Evolutionary conservation across 2,797 vertebrate species (phyloP).

Genomic region (Meriones psammophilus): DNA sequence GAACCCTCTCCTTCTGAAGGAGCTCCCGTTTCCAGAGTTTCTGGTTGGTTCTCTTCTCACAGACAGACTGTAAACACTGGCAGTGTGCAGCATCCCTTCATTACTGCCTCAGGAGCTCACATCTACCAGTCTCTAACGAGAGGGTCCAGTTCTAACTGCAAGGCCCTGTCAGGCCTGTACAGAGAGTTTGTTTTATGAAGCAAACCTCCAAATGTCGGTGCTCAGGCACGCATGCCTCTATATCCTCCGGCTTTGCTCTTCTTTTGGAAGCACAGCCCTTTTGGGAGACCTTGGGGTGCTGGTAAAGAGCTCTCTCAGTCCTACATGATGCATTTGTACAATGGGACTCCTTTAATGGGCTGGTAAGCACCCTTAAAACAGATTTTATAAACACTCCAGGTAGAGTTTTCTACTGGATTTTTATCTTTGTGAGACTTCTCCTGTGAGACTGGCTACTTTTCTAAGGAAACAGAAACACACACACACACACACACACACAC

Average conservation of each 20-base stretch:
- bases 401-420: constrained; percentile 82
- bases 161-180: constrained; percentile 67
- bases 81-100: neutral
- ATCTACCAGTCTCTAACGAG: neutral
- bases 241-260: constrained; percentile 79
- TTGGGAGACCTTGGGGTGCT: constrained; percentile 84
- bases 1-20: neutral
- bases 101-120: neutral
- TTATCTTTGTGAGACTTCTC: constrained; percentile 76
- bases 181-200: constrained; percentile 62
- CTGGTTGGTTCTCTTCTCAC: neutral
- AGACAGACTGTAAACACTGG: neutral
- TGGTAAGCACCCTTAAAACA: constrained; percentile 84
- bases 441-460: constrained; percentile 68
- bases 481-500: no score
- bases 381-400: constrained; percentile 87
- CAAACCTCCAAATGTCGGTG: constrained; percentile 81
- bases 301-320: constrained; percentile 79
- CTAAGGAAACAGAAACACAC: constrained; percentile 75
- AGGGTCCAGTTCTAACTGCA: constrained; percentile 69
- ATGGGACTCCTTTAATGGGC: constrained; percentile 75
- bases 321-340: constrained; percentile 84
- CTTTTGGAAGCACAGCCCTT: constrained; percentile 85
- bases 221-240: constrained; percentile 75
- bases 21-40: neutral